Percentiles rank a stretch among this genome's conserved stretches.
Conservation (phyloP, 2,888 invertebrate species). For the Penaeus monodon region DNA sequence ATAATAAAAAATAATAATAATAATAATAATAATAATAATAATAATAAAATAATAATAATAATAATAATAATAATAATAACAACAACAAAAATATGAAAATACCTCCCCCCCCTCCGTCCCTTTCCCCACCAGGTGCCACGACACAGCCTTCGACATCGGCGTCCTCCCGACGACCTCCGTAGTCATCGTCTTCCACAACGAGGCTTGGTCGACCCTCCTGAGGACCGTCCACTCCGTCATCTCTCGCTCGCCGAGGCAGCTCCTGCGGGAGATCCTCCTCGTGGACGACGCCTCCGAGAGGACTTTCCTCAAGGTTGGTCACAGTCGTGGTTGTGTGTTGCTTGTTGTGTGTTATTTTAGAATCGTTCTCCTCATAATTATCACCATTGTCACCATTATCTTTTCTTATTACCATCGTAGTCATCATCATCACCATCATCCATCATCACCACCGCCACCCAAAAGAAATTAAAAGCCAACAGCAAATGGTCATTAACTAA, state of each 20-base stretch:
- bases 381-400: no score
- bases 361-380: no score
- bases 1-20: background rate
- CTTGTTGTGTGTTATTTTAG: background rate
- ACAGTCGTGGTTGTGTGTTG: background rate
- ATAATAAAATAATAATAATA: no score
- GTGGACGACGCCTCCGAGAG: constrained; percentile 91
- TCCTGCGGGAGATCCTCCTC: constrained; percentile 86
- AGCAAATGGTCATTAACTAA: no score
- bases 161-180: constrained; percentile 85
- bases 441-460: no score
- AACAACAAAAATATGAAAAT: background rate
- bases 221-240: constrained; percentile 95
- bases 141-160: constrained; percentile 73
- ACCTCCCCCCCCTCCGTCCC: background rate
- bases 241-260: constrained; percentile 82
- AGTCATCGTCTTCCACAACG: constrained; percentile 98
- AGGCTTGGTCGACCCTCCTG: constrained; percentile 97
- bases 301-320: constrained; percentile 68
- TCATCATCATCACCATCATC: no score
- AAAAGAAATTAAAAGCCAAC: no score
- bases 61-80: background rate
- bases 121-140: constrained; percentile 75
- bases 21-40: background rate
- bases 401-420: no score